Evolutionary conservation across 92 coral and sea anemone species (phyloP).

Genomic region (Micromussa lordhowensis): DNA sequence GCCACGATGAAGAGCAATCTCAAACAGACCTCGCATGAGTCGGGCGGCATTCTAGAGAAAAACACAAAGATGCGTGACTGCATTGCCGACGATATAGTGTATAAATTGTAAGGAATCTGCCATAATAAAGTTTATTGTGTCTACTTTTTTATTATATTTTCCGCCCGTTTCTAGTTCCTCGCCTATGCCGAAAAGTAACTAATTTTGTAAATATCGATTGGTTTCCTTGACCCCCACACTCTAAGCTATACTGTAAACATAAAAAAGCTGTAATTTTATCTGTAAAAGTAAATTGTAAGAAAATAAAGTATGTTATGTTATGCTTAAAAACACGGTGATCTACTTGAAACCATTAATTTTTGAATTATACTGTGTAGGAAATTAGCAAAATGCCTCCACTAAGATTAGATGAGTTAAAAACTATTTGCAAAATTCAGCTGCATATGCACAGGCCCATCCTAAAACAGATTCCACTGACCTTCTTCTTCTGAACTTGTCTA

Average conservation of each 20-base stretch:
- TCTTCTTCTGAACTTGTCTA: no score
- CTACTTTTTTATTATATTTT: no score
- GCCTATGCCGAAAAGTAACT: no score
- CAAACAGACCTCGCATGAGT: conserved; percentile 93
- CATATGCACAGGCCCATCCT: neutral
- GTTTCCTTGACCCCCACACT: no score
- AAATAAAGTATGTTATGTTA: no score
- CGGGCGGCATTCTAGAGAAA: conserved; percentile 84
- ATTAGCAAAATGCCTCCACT: no score
- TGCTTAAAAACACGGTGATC: neutral
- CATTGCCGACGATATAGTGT: neutral
- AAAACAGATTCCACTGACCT: neutral
- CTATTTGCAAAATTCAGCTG: neutral
- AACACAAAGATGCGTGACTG: neutral
- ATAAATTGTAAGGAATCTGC: neutral
- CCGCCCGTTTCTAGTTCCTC: no score
- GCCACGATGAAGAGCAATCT: conserved; percentile 82
- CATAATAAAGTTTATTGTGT: no score
- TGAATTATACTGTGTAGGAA: neutral
- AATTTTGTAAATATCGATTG: no score
- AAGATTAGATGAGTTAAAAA: neutral
- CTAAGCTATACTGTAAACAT: no score
- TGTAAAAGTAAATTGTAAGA: no score
- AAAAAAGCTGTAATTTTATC: no score
- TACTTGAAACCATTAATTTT: neutral